Percentiles rank a stretch among this genome's conserved stretches.
phyloP scores from a whole-genome alignment of 1,140 invertebrate genomes.

The Oppia nitens region DNA sequence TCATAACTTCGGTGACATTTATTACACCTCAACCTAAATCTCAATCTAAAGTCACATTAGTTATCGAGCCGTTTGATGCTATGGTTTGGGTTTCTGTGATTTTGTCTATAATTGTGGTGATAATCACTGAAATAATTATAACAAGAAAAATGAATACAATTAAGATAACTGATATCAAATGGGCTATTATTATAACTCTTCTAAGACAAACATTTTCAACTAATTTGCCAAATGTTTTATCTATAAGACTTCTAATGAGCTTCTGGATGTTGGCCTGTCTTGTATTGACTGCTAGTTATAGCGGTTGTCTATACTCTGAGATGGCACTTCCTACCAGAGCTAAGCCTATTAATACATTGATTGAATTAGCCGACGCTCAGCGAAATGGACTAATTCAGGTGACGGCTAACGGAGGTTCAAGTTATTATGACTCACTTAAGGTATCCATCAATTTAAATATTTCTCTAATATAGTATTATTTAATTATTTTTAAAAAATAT shows the following conservation, averaged over 20 bases:
- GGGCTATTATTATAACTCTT: not conserved
- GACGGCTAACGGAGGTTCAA: slow-evolving; percentile 2
- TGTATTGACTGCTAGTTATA: slow-evolving; percentile 6
- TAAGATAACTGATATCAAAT: not conserved
- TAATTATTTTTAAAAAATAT: too few species aligned
- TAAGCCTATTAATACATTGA: slow-evolving; percentile 10
- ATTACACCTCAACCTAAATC: not conserved
- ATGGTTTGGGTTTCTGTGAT: slow-evolving; percentile 3
- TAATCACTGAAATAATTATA: slow-evolving; percentile 1
- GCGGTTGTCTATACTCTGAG: slow-evolving; percentile 10
- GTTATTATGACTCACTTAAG: slow-evolving; percentile 6
- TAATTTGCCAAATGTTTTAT: not conserved
- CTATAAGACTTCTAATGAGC: not conserved
- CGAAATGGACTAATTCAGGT: not conserved
- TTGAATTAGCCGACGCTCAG: not conserved
- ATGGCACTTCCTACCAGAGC: slow-evolving; percentile 4
- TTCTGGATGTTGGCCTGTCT: slow-evolving; percentile 13
- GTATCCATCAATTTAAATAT: not conserved
- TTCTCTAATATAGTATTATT: too few species aligned
- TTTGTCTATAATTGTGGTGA: not conserved
- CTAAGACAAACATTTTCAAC: slow-evolving; percentile 2
- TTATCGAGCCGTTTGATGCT: not conserved
- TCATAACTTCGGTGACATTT: slow-evolving; percentile 9
- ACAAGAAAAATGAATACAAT: not conserved
- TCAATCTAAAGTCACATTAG: not conserved